phyloP scores from a whole-genome alignment of 2,113 vertebrate genomes.

The Excalfactoria chinensis region DNA sequence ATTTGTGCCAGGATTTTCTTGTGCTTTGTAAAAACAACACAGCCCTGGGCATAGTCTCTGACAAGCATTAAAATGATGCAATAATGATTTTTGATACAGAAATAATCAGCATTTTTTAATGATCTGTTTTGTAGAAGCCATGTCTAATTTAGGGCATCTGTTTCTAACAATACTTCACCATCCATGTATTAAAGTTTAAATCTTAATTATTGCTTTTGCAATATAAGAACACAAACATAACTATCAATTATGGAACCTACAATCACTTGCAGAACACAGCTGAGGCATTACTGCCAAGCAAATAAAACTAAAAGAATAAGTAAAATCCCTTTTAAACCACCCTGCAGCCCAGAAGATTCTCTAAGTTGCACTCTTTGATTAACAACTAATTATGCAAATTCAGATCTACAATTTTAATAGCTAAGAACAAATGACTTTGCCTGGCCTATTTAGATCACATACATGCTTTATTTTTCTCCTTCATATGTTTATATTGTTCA shows the following conservation, averaged over 20 bases:
- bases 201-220: conserved; percentile 63
- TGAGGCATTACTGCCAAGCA: conserved; percentile 37
- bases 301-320: conserved; percentile 14
- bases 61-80: conserved; percentile 46
- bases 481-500: not conserved
- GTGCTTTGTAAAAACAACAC: not conserved
- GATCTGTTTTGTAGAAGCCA: conserved; percentile 61
- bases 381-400: conserved; percentile 35
- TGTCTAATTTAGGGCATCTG: conserved; percentile 64
- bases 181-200: conserved; percentile 45
- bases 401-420: not conserved
- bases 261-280: not conserved
- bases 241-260: conserved; percentile 51
- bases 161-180: conserved; percentile 48
- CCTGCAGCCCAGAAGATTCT: not conserved
- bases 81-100: conserved; percentile 62
- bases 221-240: conserved; percentile 47
- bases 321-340: conserved; percentile 21
- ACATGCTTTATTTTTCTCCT: not conserved
- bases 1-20: conserved; percentile 48
- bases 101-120: conserved; percentile 65
- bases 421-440: conserved; percentile 1
- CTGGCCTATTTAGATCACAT: not conserved
- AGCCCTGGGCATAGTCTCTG: conserved; percentile 24
- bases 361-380: conserved; percentile 10